These are phyloP conservation scores for Enteromius fasciolatus DNA, from an alignment of 2,797 vertebrate genomes.

Conservation along the genomic window DNA sequence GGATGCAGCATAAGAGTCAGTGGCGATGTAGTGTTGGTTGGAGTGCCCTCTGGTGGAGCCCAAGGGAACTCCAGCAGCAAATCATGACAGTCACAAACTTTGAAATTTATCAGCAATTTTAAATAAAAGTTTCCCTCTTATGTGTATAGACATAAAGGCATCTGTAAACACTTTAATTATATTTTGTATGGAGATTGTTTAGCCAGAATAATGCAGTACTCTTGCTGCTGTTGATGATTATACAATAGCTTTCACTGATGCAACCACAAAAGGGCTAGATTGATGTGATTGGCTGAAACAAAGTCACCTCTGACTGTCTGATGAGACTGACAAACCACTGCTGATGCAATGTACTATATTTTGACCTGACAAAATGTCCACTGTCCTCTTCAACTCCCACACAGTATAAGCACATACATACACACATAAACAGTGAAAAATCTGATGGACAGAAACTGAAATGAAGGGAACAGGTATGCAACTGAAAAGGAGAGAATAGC, in stretches of 20 bases:
- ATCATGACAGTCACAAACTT: not conserved
- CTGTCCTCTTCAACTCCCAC: slow-evolving; percentile 69
- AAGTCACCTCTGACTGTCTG: slow-evolving; percentile 1
- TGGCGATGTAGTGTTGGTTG: too few relatives aligned
- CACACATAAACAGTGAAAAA: slow-evolving; percentile 6
- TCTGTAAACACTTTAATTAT: not conserved
- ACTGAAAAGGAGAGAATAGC: not conserved
- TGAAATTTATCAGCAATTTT: not conserved
- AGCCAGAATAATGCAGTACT: not conserved
- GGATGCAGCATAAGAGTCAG: too few relatives aligned
- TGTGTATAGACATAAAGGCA: not conserved
- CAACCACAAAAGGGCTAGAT: not conserved
- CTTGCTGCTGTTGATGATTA: not conserved
- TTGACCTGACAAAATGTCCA: slow-evolving; percentile 42
- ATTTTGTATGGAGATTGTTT: not conserved
- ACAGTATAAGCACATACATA: slow-evolving; percentile 15
- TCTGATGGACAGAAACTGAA: slow-evolving; percentile 9
- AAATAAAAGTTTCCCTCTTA: not conserved
- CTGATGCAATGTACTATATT: slow-evolving; percentile 34
- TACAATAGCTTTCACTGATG: not conserved
- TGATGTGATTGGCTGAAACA: slow-evolving; percentile 33
- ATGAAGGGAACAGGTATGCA: slow-evolving; percentile 23
- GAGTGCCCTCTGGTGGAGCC: too few relatives aligned
- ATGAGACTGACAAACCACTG: slow-evolving; percentile 21
- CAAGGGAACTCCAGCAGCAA: too few relatives aligned